Conservation (phyloP, 2,888 invertebrate genomes). For the Colostygia pectinataria region DNA sequence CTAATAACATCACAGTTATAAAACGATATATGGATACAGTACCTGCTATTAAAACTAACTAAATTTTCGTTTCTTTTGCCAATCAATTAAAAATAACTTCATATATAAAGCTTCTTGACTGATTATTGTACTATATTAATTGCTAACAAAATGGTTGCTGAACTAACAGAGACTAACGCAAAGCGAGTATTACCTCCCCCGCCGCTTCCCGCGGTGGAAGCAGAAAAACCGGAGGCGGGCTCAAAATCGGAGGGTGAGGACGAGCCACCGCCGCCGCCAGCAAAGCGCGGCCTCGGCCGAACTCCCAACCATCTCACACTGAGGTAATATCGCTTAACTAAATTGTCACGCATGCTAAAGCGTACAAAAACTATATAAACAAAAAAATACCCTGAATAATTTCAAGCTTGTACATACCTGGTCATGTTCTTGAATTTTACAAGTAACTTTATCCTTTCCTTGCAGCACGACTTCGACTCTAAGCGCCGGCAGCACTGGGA, state of each 20-base stretch:
- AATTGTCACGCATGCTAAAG: background rate
- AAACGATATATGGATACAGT: too few species aligned
- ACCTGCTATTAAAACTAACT: too few species aligned
- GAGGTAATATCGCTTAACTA: constrained; percentile 73
- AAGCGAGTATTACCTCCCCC: constrained; percentile 54
- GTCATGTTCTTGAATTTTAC: background rate
- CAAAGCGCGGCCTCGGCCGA: constrained; percentile 89
- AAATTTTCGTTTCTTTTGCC: too few species aligned
- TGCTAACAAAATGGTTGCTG: constrained; percentile 22
- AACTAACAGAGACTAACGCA: constrained; percentile 48
- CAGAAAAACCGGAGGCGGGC: constrained; percentile 84
- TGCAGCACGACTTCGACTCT: constrained; percentile 95
- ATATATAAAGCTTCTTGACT: too few species aligned
- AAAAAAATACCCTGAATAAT: too few species aligned
- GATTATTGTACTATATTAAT: too few species aligned
- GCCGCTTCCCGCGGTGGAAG: constrained; percentile 66
- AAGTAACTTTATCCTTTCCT: constrained; percentile 34
- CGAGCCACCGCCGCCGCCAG: constrained; percentile 86
- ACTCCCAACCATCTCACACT: constrained; percentile 96
- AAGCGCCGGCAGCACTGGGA: constrained; percentile 96
- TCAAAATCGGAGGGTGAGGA: constrained; percentile 95
- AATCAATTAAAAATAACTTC: too few species aligned
- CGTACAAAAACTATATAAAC: background rate
- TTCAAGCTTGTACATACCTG: background rate
- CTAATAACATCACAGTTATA: too few species aligned